Base-by-base conservation (phyloP, 92 coral and sea anemone species). In the Umimayanthus chanpuru region DNA sequence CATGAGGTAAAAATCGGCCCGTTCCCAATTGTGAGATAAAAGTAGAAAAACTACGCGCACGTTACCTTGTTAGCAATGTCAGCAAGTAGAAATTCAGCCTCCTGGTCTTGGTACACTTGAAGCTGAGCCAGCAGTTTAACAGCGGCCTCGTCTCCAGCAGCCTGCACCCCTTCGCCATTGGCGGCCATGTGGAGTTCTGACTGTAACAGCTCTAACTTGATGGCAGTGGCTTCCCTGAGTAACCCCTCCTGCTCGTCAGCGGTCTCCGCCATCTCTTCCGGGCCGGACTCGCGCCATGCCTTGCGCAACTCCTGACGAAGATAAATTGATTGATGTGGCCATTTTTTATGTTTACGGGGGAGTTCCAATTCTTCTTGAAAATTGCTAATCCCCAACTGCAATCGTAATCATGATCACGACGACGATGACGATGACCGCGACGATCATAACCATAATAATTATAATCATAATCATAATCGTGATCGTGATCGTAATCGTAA, bases 241-340 rank as follows among this genome's bases (percentile, higher is more conserved):
- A 90, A 89, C 4, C 81, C 80, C 77, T 97, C 99, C 81, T 97
- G 98, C 53, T 97, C 98, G 38, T 94, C 93, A 67, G 85, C 93
- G 56, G 97, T 91, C 56, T 92, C 97, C 7, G 95, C 92, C 94
- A 94, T 95, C 81, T 96, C 99, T 67, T 91, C 99, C 0, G 98
- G 92, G 26, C 99, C 95, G 40, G 97, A 88, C 73, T 95, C 98
- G 8, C 98, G 97, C 99, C 99, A 97, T 12, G 92, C 96, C 75
- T 94, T 96, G 70, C 99, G 95, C 6, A 95, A 89, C 89, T 94
- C 97, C 98, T 94, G 79, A n/a, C 30, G 23, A 58, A 30, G 55
- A 85, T 30, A 49, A 77, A 47, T 56, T 9, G 25, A 32, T 28
- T 36, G 11, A 36, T 53, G 26, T 53, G 11, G 18, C 20, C 58